phyloP scores from a whole-genome alignment of 2,113 vertebrate genomes.

The Leuciscus idus region DNA sequence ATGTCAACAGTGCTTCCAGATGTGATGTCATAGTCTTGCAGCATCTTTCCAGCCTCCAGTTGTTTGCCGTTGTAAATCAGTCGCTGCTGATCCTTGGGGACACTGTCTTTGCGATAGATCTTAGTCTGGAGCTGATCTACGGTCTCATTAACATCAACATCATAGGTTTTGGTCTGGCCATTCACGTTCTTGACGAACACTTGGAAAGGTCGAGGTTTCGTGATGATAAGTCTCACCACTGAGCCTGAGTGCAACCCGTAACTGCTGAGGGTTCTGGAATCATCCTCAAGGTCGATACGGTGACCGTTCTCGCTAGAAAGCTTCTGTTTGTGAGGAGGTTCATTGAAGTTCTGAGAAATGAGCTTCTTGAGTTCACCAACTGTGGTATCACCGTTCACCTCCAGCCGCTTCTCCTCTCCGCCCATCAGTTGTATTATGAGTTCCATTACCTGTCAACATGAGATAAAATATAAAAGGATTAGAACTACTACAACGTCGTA shows the following conservation, averaged over 20 bases:
- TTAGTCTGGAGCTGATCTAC: conserved; percentile 62
- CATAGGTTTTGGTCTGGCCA: conserved; percentile 53
- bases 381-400: conserved; percentile 64
- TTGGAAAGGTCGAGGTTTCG: conserved; percentile 51
- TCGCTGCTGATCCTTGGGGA: conserved; percentile 65
- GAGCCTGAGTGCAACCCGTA: conserved; percentile 62
- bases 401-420: conserved; percentile 23
- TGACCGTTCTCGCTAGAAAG: conserved; percentile 57
- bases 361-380: conserved; percentile 57
- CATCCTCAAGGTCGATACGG: conserved; percentile 43
- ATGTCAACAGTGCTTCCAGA: conserved; percentile 64
- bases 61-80: conserved; percentile 58
- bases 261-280: conserved; percentile 6
- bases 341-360: conserved; percentile 21
- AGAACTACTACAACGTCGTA: not conserved
- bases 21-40: conserved; percentile 64
- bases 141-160: conserved; percentile 54
- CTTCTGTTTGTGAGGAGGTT: conserved; percentile 22
- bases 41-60: conserved; percentile 46
- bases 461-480: not conserved
- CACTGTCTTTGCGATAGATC: conserved; percentile 56
- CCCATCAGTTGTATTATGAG: not conserved
- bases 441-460: not conserved
- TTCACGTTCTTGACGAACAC: conserved; percentile 69
- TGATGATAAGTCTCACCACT: conserved; percentile 64